Evolutionary conservation across 2,888 invertebrate species (phyloP).

Genomic region (Oegoconia quadripuncta): DNA sequence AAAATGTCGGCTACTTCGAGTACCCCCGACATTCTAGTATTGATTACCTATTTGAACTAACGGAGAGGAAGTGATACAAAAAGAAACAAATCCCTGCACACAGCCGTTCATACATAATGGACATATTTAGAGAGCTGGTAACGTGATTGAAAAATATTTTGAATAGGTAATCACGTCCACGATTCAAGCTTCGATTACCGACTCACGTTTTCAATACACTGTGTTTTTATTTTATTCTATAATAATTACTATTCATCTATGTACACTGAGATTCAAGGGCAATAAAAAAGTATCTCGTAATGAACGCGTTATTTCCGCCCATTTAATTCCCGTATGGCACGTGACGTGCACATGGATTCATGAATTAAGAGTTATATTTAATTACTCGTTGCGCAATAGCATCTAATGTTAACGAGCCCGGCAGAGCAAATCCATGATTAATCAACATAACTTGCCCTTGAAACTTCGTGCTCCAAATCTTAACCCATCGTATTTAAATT

Average conservation of each 20-base stretch:
- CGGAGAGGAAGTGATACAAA: slow-evolving; percentile 33
- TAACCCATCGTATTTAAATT: slow-evolving; percentile 27
- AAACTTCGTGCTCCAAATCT: slow-evolving; percentile 45
- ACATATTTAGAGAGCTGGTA: slow-evolving; percentile 24
- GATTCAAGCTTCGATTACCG: not conserved
- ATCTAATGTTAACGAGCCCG: slow-evolving; percentile 19
- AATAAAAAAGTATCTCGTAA: not conserved
- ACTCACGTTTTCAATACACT: not conserved
- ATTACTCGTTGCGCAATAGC: slow-evolving; percentile 30
- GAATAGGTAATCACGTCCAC: not conserved
- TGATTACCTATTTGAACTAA: slow-evolving; percentile 39
- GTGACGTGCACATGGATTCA: slow-evolving; percentile 23
- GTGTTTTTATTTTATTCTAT: slow-evolving; percentile 4
- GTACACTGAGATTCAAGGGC: not conserved
- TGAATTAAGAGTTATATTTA: slow-evolving; percentile 29
- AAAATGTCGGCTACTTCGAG: slow-evolving; percentile 26
- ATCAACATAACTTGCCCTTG: slow-evolving; percentile 50
- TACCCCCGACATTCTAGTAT: slow-evolving; percentile 29
- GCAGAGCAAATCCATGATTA: slow-evolving; percentile 48
- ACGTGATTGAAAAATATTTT: slow-evolving; percentile 32
- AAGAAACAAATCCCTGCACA: slow-evolving; percentile 38
- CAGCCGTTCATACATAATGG: slow-evolving; percentile 38
- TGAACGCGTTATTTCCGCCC: slow-evolving; percentile 22
- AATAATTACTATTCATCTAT: slow-evolving; percentile 1
- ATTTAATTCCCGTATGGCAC: slow-evolving; percentile 21